A percentile compares a stretch with the other conserved stretches of the same genome.
phyloP scores from a whole-genome alignment of 1,140 invertebrate species.

The Eupeodes corollae region DNA sequence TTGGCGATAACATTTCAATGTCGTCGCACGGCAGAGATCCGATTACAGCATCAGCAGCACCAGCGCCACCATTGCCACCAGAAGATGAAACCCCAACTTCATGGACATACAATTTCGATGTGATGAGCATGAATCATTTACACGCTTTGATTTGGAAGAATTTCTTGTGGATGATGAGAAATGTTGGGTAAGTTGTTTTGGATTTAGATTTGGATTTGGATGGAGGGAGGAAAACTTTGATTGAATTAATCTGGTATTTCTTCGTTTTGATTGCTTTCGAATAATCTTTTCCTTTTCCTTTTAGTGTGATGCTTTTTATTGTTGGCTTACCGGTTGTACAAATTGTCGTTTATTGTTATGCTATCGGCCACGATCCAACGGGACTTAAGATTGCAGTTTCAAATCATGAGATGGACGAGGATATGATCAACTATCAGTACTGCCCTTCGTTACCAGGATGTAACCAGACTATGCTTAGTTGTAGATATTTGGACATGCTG shows the following conservation, averaged over 20 bases:
- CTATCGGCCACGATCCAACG: slow-evolving; percentile 82
- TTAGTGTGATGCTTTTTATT: slow-evolving; percentile 77
- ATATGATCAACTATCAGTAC: slow-evolving; percentile 41
- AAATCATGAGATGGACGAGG: slow-evolving; percentile 63
- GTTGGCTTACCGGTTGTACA: slow-evolving; percentile 83
- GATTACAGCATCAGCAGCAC: slow-evolving; percentile 40
- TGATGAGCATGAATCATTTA: slow-evolving; percentile 60
- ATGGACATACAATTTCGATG: slow-evolving; percentile 48
- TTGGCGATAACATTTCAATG: slow-evolving; percentile 70
- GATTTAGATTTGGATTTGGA: not conserved
- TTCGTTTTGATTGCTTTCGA: not conserved
- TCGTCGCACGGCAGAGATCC: slow-evolving; percentile 51
- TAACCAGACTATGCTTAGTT: slow-evolving; percentile 57
- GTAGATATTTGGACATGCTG: slow-evolving; percentile 60
- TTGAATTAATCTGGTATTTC: not conserved
- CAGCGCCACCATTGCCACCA: slow-evolving; percentile 47
- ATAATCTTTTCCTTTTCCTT: slow-evolving; percentile 18
- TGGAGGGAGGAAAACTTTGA: not conserved
- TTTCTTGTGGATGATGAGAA: slow-evolving; percentile 79
- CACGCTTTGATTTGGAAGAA: slow-evolving; percentile 84
- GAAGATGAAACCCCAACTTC: slow-evolving; percentile 43
- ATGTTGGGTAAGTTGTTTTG: slow-evolving; percentile 61
- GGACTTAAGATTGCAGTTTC: slow-evolving; percentile 74
- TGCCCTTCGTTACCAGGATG: slow-evolving; percentile 46
- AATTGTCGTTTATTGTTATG: slow-evolving; percentile 87